Conservation (phyloP, 2,797 vertebrate genomes). For the Stomatorhinus walkeri region DNA sequence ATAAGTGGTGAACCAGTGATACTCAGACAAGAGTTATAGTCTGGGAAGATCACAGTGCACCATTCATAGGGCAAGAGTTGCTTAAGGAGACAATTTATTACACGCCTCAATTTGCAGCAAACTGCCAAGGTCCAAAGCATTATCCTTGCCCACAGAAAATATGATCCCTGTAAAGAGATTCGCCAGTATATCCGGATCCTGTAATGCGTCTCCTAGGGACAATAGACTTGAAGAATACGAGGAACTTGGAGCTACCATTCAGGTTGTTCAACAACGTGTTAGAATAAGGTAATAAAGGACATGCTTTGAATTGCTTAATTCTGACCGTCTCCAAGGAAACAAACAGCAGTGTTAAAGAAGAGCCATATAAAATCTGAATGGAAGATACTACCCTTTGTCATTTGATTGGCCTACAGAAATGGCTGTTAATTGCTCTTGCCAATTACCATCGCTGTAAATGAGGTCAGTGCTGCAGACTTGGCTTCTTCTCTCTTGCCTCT, state of each 20-base stretch:
- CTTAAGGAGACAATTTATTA: constrained; percentile 1
- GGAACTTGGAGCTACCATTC: background rate
- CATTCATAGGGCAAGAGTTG: background rate
- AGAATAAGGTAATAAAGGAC: constrained; percentile 1
- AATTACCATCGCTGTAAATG: background rate
- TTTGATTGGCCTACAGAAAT: background rate
- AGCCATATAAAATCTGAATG: background rate
- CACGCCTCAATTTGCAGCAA: constrained; percentile 19
- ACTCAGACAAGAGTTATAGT: constrained; percentile 4
- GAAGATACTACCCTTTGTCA: background rate
- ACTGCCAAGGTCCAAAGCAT: background rate
- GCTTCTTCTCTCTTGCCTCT: background rate
- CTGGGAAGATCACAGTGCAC: background rate
- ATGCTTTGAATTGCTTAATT: background rate
- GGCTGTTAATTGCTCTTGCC: background rate
- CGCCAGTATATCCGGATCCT: background rate
- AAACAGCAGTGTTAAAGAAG: background rate
- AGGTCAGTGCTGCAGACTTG: background rate
- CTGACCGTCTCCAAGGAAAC: constrained; percentile 8
- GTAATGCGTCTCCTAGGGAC: background rate
- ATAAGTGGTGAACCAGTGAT: background rate
- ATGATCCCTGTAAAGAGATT: background rate
- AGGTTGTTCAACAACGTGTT: constrained; percentile 5
- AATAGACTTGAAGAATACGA: constrained; percentile 3
- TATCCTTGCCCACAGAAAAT: constrained; percentile 12